phyloP scores from a whole-genome alignment of 2,888 invertebrate genomes.

The Cylindroiulus punctatus region DNA sequence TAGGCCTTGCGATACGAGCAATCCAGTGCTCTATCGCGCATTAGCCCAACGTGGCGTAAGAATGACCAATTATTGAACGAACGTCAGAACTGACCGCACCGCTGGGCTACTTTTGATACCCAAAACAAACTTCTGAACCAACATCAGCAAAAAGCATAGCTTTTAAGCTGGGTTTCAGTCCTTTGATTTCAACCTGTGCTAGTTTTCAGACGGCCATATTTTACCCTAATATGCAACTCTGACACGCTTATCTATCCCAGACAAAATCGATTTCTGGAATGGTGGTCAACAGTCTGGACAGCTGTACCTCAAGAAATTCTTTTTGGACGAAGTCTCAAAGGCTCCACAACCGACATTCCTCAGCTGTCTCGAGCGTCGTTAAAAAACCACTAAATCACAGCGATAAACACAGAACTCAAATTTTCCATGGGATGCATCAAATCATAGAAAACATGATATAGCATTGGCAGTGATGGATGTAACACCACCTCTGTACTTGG shows the following conservation, averaged over 20 bases:
- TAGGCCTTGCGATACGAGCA: conserved; percentile 6
- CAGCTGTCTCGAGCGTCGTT: not conserved
- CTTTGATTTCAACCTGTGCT: not conserved
- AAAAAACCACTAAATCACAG: not conserved
- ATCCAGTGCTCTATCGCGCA: conserved; percentile 38
- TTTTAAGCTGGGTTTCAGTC: not conserved
- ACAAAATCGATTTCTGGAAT: conserved; percentile 16
- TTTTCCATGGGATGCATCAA: not conserved
- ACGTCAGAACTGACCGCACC: not conserved
- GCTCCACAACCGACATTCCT: not conserved
- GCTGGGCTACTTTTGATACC: not conserved
- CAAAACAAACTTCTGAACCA: conserved; percentile 21
- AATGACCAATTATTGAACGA: conserved; percentile 23
- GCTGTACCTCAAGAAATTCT: not conserved
- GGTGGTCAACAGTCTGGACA: not conserved
- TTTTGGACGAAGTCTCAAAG: not conserved
- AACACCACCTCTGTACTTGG: no score
- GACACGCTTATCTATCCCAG: not conserved
- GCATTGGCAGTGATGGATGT: no score
- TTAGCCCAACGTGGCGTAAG: conserved; percentile 38
- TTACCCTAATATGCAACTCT: not conserved
- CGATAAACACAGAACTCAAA: not conserved
- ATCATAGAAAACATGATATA: not conserved
- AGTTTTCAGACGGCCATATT: not conserved
- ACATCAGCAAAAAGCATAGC: not conserved